phyloP scores from a whole-genome alignment of 2,797 vertebrate species.

The Odontamblyopus rebecca region DNA sequence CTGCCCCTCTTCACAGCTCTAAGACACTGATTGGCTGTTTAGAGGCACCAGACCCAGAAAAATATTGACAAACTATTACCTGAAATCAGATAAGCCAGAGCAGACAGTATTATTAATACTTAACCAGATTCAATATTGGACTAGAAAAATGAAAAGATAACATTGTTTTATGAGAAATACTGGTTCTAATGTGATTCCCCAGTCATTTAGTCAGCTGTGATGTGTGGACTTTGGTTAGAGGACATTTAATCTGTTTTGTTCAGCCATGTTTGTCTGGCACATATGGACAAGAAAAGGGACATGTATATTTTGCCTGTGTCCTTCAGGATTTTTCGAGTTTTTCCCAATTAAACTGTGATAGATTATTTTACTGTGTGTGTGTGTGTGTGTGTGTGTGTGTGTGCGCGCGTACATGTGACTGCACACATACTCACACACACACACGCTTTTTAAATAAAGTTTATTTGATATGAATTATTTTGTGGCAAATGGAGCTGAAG shows the following conservation, averaged over 20 bases:
- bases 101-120: constrained; percentile 1
- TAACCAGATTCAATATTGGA: background rate
- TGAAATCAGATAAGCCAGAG: constrained; percentile 15
- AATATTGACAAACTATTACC: constrained; percentile 44
- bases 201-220: background rate
- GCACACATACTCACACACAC: too few relatives aligned
- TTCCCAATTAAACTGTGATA: background rate
- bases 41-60: constrained; percentile 12
- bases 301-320: background rate
- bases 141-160: constrained; percentile 9
- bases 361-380: background rate
- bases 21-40: constrained; percentile 44
- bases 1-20: constrained; percentile 22
- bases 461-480: too few relatives aligned
- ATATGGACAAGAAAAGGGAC: background rate
- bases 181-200: background rate
- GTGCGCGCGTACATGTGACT: too few relatives aligned
- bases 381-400: too few relatives aligned
- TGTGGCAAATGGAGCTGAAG: too few relatives aligned
- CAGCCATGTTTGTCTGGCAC: background rate
- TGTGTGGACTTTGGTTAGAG: background rate
- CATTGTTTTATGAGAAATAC: background rate
- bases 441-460: too few relatives aligned
- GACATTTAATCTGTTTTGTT: background rate
- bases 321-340: background rate